phyloP scores from a whole-genome alignment of 2,797 vertebrate species.

The Acanthopagrus latus region DNA sequence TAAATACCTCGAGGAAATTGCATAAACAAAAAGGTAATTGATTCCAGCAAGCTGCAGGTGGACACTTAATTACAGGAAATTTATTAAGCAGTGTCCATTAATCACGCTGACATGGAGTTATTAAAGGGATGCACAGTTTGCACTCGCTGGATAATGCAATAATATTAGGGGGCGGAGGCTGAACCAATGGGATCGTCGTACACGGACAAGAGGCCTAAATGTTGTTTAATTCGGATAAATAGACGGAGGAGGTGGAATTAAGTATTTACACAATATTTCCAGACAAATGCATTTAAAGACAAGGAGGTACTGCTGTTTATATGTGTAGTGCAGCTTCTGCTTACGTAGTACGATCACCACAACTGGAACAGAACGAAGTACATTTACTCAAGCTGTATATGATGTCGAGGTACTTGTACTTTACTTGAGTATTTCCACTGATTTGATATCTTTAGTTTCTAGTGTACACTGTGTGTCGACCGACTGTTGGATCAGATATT shows the following conservation, averaged over 20 bases:
- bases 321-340: background rate
- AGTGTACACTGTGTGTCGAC: too few species aligned
- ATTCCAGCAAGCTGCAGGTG: slow-evolving; percentile 97
- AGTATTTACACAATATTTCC: slow-evolving; percentile 26
- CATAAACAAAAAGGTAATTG: slow-evolving; percentile 95
- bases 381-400: too few species aligned
- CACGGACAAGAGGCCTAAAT: slow-evolving; percentile 44
- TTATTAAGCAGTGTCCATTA: slow-evolving; percentile 95
- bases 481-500: too few species aligned
- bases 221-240: slow-evolving; percentile 73
- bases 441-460: too few species aligned
- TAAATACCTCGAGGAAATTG: slow-evolving; percentile 89
- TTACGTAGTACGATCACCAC: too few species aligned
- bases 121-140: slow-evolving; percentile 88
- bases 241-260: slow-evolving; percentile 45
- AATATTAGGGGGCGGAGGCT: slow-evolving; percentile 53
- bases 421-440: too few species aligned
- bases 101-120: slow-evolving; percentile 92
- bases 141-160: slow-evolving; percentile 78
- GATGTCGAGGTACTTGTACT: too few species aligned
- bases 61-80: slow-evolving; percentile 96
- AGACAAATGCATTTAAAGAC: background rate
- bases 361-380: too few species aligned
- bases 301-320: too few species aligned
- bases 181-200: slow-evolving; percentile 45